These are phyloP conservation scores for Noctua fimbriata DNA, from an alignment of 2,888 invertebrate genomes.

Conservation along the genomic window DNA sequence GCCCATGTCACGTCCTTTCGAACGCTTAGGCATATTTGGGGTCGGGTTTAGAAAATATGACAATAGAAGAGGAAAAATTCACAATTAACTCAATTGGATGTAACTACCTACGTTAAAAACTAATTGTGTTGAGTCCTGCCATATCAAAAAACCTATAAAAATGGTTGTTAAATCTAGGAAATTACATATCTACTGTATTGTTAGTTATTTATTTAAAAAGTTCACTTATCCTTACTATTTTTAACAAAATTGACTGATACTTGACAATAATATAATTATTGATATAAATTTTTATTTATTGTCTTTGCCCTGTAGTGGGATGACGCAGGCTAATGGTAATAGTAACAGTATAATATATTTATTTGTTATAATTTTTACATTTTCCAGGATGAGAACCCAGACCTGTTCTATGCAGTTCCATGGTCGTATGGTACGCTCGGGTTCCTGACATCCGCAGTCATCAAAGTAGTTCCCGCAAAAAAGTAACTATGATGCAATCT, in stretches of 20 bases:
- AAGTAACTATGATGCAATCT: conserved; percentile 79
- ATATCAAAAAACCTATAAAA: neutral
- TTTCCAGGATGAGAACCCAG: conserved; percentile 92
- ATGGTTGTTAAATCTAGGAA: neutral
- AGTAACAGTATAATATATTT: neutral
- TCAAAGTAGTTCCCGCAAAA: conserved; percentile 93
- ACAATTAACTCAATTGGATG: neutral
- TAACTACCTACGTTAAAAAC: neutral
- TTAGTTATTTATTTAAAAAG: neutral
- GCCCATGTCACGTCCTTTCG: neutral
- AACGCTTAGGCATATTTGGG: neutral
- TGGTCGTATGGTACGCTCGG: conserved; percentile 97
- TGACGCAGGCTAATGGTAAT: neutral
- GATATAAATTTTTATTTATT: neutral
- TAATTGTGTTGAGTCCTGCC: neutral
- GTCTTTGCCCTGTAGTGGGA: neutral
- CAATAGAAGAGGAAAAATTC: neutral
- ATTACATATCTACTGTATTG: neutral
- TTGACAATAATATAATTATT: neutral
- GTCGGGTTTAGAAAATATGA: neutral
- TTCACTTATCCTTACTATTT: neutral
- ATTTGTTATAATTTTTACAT: neutral
- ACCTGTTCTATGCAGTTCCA: conserved; percentile 94
- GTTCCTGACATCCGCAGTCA: conserved; percentile 94
- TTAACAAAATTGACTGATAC: neutral